These are phyloP conservation scores for Mechanitis mazaeus DNA, from an alignment of 2,888 invertebrate genomes.

Conservation along the genomic window DNA sequence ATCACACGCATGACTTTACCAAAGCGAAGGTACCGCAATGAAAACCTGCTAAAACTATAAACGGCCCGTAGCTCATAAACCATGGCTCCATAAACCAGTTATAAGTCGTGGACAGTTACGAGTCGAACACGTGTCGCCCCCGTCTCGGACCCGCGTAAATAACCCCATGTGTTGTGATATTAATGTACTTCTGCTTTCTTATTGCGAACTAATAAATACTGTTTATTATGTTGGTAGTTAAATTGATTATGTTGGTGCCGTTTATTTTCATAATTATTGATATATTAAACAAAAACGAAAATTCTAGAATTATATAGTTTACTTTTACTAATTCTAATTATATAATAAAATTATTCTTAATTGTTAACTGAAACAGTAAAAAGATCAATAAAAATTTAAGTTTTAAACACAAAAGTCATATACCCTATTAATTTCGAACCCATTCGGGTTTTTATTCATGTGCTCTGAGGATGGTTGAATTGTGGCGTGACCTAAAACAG, in stretches of 20 bases:
- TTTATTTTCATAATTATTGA: no score
- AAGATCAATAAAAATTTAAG: no score
- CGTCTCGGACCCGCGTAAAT: not conserved
- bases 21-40: slow-evolving; percentile 1
- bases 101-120: slow-evolving; percentile 2
- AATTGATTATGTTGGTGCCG: not conserved
- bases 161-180: slow-evolving; percentile 2
- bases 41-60: slow-evolving; percentile 6
- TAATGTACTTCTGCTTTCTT: slow-evolving; percentile 3
- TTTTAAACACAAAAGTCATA: no score
- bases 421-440: no score
- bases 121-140: slow-evolving; percentile 3
- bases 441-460: no score
- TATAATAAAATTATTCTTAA: no score
- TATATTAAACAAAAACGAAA: no score
- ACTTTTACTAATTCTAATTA: no score
- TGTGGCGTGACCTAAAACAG: no score
- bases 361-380: no score
- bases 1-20: not conserved
- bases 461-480: no score
- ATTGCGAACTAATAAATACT: not conserved
- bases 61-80: not conserved
- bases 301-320: no score
- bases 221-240: not conserved
- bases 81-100: slow-evolving; percentile 1